Evolutionary conservation across 2,797 vertebrate genomes (phyloP), one percentile per base, ranked within the genome.

Genomic region (Eospalax fontanierii): DNA sequence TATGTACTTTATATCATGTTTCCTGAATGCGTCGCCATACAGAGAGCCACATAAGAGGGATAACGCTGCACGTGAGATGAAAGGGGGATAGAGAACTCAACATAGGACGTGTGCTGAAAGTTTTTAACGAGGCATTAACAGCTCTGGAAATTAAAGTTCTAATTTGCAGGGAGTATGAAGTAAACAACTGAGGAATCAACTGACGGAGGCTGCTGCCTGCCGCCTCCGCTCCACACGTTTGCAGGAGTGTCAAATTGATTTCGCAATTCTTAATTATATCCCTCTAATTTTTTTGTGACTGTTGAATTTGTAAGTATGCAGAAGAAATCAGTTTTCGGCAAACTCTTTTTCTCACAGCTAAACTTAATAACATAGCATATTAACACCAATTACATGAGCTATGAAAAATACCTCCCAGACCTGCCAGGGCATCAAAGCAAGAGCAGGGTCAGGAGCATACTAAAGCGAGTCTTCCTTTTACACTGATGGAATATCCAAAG

Each of bases 191-290:
- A 90, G 33, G 24, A 19, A 33, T 78, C 70, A 22, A 87, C 87
- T 70, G 91, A 90, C 70, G 18, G 2, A 85, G 68, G 65, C 65
- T 85, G 33, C n/a, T 2, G 40, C n/a, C n/a, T 8, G 3, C 82
- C 80, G 57, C 68, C 59, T 87, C 80, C 79, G 24, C 71, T 76
- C 93, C 74, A 92, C 89, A 95, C 78, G 15, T 93, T 91, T 87
- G 91, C 90, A 90, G 88, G 79, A 95, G 90, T 90, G 89, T 94
- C 96, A 97, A 94, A 96, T 96, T 96, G 93, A 96, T 97, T 97
- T 96, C 54, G 70, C 90, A 90, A 96, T 87, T 93, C 81, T 97
- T 96, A 93, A 97, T 97, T 97, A 95, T 87, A 93, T 86, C 95
- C 94, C 93, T 93, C 66, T 93, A 82, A 59, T 70, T 89, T 92